phyloP scores from a whole-genome alignment of 2,113 vertebrate species.

The Dasyornis broadbenti region DNA sequence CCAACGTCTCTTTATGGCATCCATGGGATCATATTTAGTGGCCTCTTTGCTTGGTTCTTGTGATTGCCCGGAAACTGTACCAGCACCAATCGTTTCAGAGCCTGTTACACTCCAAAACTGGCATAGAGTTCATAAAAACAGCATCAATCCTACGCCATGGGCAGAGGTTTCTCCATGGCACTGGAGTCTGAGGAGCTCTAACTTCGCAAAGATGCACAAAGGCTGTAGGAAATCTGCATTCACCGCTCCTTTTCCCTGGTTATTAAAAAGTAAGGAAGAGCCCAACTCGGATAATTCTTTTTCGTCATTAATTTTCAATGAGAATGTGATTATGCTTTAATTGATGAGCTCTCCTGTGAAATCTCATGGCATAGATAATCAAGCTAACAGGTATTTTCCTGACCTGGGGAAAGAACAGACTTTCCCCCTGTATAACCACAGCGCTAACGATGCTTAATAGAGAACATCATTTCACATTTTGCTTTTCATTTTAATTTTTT shows the following conservation, averaged over 20 bases:
- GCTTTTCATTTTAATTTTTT: neutral
- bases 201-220: constrained; percentile 29
- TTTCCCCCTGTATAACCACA: neutral
- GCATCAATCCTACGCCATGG: neutral
- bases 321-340: constrained; percentile 36
- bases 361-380: constrained; percentile 10
- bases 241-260: neutral
- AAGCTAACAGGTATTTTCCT: constrained; percentile 44
- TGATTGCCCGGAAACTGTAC: constrained; percentile 41
- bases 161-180: constrained; percentile 25
- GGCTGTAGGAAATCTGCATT: constrained; percentile 44
- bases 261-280: constrained; percentile 39
- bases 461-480: neutral
- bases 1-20: constrained; percentile 28
- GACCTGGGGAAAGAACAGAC: constrained; percentile 20
- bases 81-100: constrained; percentile 50
- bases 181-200: neutral
- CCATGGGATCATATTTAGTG: constrained; percentile 41
- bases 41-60: constrained; percentile 33
- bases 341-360: constrained; percentile 53
- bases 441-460: constrained; percentile 26
- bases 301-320: constrained; percentile 30
- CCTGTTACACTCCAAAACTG: constrained; percentile 13
- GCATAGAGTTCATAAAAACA: constrained; percentile 22
- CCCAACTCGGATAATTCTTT: neutral